Base-by-base conservation (phyloP, 2,888 invertebrate genomes). In the Amiota minor region DNA sequence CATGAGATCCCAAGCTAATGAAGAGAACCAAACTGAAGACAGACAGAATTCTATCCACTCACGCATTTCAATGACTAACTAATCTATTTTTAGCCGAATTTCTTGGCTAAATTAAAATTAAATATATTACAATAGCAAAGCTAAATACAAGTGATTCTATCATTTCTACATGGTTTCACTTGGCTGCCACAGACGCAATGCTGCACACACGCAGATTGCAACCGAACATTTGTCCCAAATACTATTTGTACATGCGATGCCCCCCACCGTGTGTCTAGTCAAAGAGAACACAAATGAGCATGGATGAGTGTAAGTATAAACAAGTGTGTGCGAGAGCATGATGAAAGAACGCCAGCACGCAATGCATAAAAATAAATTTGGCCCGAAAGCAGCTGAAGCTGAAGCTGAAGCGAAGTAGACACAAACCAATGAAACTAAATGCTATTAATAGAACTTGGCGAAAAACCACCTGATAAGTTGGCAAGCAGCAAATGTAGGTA, bases 391-490 rank as follows among this genome's bases (percentile, higher is more conserved):
- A 65, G 11, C 50, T 64, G 64, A 16, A 18, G 23, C 59, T 11
- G 59, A 12, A 53, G 59, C 59, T 16, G n/a, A n/a, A n/a, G 18
- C 59, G 18, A 23, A 20, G 67, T 8, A 35, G 35, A 8, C 35
- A 35, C 2, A 35, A 35, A 35, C 67, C 79, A 81, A 78, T 81
- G 79, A 80, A 84, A 83, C 81, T 75, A 81, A 77, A 71, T 46
- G 72, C 80, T 84, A 83, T 82, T 81, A 83, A 77, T 80, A 83
- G 84, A 75, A 77, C 62, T 78, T 80, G 78, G 78, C 81, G 85
- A 85, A 80, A 72, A 83, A 83, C 83, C 83, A 83, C 85, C 83
- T 83, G 83, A 83, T 83, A 83, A 84, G 73, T 74, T 78, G 74
- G 69, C 80, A 79, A 77, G 59, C 4, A 59, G n/a, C 2, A 59